Evolutionary conservation across 2,797 vertebrate genomes (phyloP).

Genomic region (Lagocephalus sceleratus): DNA sequence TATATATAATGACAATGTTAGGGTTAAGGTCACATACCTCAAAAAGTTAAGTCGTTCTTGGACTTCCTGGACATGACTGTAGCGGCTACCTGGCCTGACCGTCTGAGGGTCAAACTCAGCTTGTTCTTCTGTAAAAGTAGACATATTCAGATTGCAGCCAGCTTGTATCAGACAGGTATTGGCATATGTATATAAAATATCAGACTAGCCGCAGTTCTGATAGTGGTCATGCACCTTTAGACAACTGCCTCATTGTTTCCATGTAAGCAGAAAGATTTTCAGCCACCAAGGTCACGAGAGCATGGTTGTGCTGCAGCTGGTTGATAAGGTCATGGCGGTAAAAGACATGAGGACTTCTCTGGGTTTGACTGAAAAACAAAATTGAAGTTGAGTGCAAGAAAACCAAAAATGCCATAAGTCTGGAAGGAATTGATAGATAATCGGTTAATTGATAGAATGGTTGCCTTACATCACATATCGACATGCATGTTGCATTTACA

Average conservation of each 20-base stretch:
- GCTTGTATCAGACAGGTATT: not conserved
- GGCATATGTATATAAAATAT: not conserved
- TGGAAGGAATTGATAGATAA: too few species aligned
- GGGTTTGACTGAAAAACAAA: conserved; percentile 86
- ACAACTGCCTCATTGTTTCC: conserved; percentile 98
- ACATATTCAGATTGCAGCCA: conserved; percentile 11
- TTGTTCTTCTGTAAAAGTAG: conserved; percentile 81
- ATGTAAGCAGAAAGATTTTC: conserved; percentile 99
- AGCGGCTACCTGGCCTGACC: conserved; percentile 94
- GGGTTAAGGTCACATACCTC: conserved; percentile 71
- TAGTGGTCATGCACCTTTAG: conserved; percentile 83
- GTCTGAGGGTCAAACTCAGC: conserved; percentile 98
- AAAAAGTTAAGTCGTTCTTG: conserved; percentile 98
- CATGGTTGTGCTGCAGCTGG: conserved; percentile 99
- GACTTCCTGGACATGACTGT: conserved; percentile 98
- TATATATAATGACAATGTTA: not conserved
- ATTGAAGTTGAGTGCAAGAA: conserved; percentile 14
- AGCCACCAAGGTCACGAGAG: conserved; percentile 95
- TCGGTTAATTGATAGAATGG: too few species aligned
- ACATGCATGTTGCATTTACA: not conserved
- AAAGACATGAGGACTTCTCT: conserved; percentile 97
- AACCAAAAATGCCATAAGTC: conserved; percentile 4
- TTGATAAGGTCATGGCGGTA: conserved; percentile 99
- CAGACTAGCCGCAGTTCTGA: not conserved
- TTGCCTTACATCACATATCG: too few species aligned